These are phyloP conservation scores for Laticauda colubrina DNA, from an alignment of 2,113 vertebrate genomes.

Conservation along the genomic window DNA sequence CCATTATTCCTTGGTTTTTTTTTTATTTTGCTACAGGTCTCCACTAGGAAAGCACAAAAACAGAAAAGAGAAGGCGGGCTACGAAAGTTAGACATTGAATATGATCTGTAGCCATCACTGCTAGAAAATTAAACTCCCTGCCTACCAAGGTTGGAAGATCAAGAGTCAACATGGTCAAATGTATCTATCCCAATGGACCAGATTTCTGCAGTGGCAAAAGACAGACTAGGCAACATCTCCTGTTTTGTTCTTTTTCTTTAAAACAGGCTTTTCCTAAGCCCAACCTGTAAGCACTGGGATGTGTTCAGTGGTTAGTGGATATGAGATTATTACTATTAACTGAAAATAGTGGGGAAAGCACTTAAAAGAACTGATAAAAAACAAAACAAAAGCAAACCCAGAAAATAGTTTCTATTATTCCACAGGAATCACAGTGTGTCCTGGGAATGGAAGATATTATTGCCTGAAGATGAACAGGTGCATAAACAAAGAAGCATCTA, in stretches of 20 bases:
- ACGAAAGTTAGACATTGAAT: not conserved
- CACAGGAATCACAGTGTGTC: slow-evolving; percentile 16
- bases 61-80: no score
- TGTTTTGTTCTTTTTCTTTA: no score
- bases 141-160: no score
- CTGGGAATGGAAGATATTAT: slow-evolving; percentile 27
- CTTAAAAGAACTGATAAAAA: not conserved
- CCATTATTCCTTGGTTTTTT: not conserved
- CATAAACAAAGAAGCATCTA: slow-evolving; percentile 41
- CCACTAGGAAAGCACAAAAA: not conserved
- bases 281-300: no score
- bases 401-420: slow-evolving; percentile 16
- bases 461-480: slow-evolving; percentile 10
- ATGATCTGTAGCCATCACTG: not conserved
- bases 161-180: no score
- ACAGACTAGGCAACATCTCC: no score
- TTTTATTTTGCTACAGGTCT: not conserved
- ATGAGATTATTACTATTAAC: no score
- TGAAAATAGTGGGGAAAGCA: no score
- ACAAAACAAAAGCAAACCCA: not conserved
- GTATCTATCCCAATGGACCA: no score
- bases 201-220: no score
- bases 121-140: not conserved
- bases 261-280: no score
- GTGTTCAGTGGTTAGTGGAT: no score